phyloP scores from a whole-genome alignment of 2,113 vertebrate species.

The Solea senegalensis region DNA sequence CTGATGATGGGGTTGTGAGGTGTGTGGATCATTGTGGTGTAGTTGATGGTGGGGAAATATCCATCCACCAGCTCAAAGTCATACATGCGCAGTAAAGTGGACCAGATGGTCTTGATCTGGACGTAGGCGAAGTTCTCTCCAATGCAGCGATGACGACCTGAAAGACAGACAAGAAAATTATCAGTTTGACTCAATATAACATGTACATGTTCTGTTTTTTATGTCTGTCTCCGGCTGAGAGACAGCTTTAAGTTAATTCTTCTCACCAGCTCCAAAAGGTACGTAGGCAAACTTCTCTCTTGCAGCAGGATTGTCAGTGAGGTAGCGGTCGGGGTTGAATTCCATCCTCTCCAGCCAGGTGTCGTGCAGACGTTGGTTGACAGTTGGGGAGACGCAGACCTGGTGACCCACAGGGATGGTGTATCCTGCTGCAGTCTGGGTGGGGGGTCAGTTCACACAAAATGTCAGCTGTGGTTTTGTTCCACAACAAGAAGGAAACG shows the following conservation, averaged over 20 bases:
- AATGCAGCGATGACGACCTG: conserved; percentile 97
- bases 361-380: conserved; percentile 93
- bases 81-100: conserved; percentile 91
- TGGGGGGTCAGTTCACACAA: background rate
- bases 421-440: conserved; percentile 88
- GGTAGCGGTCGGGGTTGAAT: conserved; percentile 92
- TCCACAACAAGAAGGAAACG: background rate
- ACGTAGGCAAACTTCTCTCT: conserved; percentile 94
- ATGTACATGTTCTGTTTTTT: background rate
- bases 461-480: background rate
- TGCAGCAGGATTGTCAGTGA: conserved; percentile 87
- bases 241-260: background rate
- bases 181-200: background rate
- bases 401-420: conserved; percentile 94
- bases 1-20: conserved; percentile 91
- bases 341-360: conserved; percentile 86
- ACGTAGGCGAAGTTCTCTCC: conserved; percentile 98
- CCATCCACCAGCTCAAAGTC: conserved; percentile 92
- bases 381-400: conserved; percentile 96
- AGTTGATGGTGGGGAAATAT: conserved; percentile 95
- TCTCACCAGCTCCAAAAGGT: conserved; percentile 93
- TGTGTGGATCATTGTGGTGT: conserved; percentile 98
- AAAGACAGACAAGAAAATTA: background rate
- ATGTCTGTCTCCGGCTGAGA: too few species aligned
- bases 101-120: conserved; percentile 99